These are phyloP conservation scores for Melolontha melolontha DNA, from an alignment of 2,888 invertebrate genomes.

Conservation along the genomic window DNA sequence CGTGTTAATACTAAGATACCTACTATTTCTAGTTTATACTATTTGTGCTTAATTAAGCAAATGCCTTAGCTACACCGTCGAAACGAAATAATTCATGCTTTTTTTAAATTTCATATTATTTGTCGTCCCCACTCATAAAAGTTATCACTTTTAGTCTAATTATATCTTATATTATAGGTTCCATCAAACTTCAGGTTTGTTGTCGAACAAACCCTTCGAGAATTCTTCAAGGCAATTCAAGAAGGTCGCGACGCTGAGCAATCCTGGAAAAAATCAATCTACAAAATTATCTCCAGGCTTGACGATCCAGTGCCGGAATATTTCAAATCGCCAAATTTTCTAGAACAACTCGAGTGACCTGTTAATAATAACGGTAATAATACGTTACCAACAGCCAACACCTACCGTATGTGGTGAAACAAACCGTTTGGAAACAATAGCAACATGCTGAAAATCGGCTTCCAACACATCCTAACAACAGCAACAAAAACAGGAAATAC, in stretches of 20 bases:
- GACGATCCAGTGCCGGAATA: conserved; percentile 99
- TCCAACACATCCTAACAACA: neutral
- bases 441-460: neutral
- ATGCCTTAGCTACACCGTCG: neutral
- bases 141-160: neutral
- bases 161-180: conserved; percentile 73
- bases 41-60: too few relatives aligned
- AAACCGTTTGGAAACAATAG: conserved; percentile 7
- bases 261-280: conserved; percentile 99
- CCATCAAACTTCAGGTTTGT: conserved; percentile 97
- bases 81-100: neutral
- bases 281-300: conserved; percentile 99
- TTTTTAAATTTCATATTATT: neutral
- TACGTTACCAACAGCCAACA: conserved; percentile 50
- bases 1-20: too few relatives aligned
- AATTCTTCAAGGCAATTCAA: conserved; percentile 99
- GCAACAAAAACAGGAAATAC: conserved; percentile 8
- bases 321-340: conserved; percentile 99
- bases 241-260: conserved; percentile 97
- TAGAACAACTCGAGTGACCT: conserved; percentile 95
- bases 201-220: conserved; percentile 96
- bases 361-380: conserved; percentile 54
- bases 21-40: too few relatives aligned
- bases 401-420: conserved; percentile 40
- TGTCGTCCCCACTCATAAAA: neutral